Base-by-base conservation (phyloP, 2,797 vertebrate species). In the Esox masquinongy region DNA sequence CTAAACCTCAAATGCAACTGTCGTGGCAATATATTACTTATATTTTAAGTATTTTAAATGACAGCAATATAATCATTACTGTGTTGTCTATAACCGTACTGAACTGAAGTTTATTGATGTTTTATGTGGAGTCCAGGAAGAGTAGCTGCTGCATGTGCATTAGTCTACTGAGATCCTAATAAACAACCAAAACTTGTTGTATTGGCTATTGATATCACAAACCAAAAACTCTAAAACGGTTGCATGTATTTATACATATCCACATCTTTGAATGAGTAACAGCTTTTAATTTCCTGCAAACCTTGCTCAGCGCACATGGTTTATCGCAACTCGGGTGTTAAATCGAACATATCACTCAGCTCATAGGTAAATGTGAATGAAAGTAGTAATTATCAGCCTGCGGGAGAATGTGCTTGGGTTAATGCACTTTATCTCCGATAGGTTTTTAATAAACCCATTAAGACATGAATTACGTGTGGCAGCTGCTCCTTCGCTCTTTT, bases 401-500 rank as follows among this genome's bases (percentile, higher is more conserved):
- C 73, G 69, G 51, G 80, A 80, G 84, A 76, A 82, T 82, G 78
- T 79, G 72, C 72, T 77, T 81, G 78, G 82, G 88, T 86, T 88
- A 87, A 91, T 90, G 85, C 80, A 83, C 87, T 85, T 79, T 86
- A 51, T 90, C 82, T 83, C 76, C 87, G 88, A 92, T 90, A 86
- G 73, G 75, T 87, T 90, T 92, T 93, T 91, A 92, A 89, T 91
- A 90, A 90, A 91, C 86, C 85, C 87, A 81, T 93, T 89, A 88
- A 75, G 53, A 75, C 16, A 24, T 87, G 89, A 92, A 91, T 92
- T 87, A 90, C 89, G 78, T 84, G 91, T 77, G 84, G 86, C 88
- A 90, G 89, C 87, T 90, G 90, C 83, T 84, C 82, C 47, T 72
- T 81, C 77, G 78, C 80, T 84, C 82, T 88, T 22, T 59, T 24